Evolutionary conservation across 2,797 vertebrate species (phyloP), one percentile per base, ranked within the genome.

Genomic region (Enteromius treurensis): DNA sequence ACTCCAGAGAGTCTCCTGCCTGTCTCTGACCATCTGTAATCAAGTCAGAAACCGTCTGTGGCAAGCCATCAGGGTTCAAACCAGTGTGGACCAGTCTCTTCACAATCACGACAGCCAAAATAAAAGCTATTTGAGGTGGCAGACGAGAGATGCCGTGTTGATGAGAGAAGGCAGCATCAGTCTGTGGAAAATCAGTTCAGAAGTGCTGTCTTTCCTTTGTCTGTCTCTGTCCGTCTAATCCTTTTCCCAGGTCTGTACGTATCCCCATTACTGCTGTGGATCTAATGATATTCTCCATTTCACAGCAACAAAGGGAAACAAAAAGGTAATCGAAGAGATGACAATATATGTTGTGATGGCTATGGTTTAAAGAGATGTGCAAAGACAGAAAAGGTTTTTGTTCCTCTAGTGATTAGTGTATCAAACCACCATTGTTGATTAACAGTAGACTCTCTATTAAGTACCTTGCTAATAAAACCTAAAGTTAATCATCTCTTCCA

Each of bases 91-190:
- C 64, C 64, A 45, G 60, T 67, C 45, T 67, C 47, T 82, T 76
- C 62, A 77, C 71, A 82, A 68, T 82, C 71, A 81, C 65, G 70
- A 74, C 80, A 82, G 70, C 9, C 81, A 58, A 74, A 82, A 76
- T 58, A 23, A 55, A 82, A 82, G 73, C 26, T 37, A 77, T 77
- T 67, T 45, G 60, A 76, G 34, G 62, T 32, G 47, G 37, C 32
- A 68, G 81, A 68, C 34, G 37, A 82, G 37, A 45, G 49, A 76
- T 55, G 60, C 32, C n/a, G 13, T 82, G 62, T 32, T 76, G 49
- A 75, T 75, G 70, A 65, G 45, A 26, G 47, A 75, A 74, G n/a
- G 58, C 53, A 75, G 58, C 80, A 73, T 73, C 68, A 17, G 68
- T 13, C 34, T 70, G 9, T 47, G 23, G 68, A 81, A 53, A 42